A percentile compares a stretch with the other conserved stretches of the same genome.
These are phyloP conservation scores for Enteromius thamalakanensis DNA, from an alignment of 2,797 vertebrate genomes.

Conservation along the genomic window DNA sequence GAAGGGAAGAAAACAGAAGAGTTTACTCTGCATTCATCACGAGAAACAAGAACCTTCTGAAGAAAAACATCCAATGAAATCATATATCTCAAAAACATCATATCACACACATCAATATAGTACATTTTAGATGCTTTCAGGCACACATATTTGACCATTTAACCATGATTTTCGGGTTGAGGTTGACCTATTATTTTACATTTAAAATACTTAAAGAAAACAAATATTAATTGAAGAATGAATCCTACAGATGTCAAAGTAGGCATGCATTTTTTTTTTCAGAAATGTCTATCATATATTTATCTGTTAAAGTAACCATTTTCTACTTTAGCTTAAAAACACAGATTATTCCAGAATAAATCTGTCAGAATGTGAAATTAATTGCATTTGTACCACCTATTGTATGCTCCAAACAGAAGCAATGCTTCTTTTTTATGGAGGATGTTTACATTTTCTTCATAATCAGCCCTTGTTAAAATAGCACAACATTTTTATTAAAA, in stretches of 20 bases:
- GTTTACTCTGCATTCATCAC: slow-evolving; percentile 1
- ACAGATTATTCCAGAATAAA: background rate
- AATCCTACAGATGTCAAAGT: background rate
- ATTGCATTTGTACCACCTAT: background rate
- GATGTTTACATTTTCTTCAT: background rate
- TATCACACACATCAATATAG: background rate
- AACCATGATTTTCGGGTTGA: background rate
- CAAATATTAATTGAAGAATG: background rate
- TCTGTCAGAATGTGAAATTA: background rate
- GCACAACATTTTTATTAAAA: background rate
- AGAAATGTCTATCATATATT: background rate
- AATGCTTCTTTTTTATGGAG: background rate
- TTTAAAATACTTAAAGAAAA: background rate
- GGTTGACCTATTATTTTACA: background rate
- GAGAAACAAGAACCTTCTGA: background rate
- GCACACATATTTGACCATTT: background rate
- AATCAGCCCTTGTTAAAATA: background rate
- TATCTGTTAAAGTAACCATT: background rate
- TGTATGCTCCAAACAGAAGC: background rate
- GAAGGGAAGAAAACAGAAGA: slow-evolving; percentile 13
- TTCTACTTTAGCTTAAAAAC: background rate
- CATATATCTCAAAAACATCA: background rate
- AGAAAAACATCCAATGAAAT: background rate
- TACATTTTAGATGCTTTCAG: slow-evolving; percentile 2
- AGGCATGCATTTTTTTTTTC: background rate